phyloP scores from a whole-genome alignment of 2,888 invertebrate species.

The Idaea biselata region DNA sequence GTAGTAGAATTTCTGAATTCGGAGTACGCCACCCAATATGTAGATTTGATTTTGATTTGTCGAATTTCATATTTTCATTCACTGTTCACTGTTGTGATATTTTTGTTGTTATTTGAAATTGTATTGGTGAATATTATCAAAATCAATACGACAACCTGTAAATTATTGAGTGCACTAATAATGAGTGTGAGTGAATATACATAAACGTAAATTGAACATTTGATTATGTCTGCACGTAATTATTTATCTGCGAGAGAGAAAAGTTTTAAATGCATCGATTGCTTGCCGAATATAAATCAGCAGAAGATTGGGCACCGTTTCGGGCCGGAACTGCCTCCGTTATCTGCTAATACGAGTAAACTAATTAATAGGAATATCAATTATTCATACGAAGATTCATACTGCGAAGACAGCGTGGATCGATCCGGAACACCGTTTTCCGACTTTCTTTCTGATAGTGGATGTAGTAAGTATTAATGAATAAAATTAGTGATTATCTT shows the following conservation, averaged over 20 bases:
- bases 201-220: constrained; percentile 23
- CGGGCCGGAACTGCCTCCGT: constrained; percentile 54
- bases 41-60: not conserved
- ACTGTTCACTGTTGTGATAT: not conserved
- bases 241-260: constrained; percentile 68
- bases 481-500: not conserved
- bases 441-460: constrained; percentile 73
- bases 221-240: constrained; percentile 74
- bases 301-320: constrained; percentile 59
- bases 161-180: constrained; percentile 16
- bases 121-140: constrained; percentile 5
- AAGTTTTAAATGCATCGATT: constrained; percentile 63
- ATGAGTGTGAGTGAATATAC: constrained; percentile 25
- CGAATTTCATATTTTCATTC: not conserved
- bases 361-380: constrained; percentile 63
- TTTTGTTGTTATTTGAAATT: constrained; percentile 17
- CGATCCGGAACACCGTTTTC: constrained; percentile 68
- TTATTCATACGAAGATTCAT: constrained; percentile 58
- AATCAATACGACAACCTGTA: not conserved
- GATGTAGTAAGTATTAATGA: constrained; percentile 47
- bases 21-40: not conserved
- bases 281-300: constrained; percentile 64
- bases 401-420: constrained; percentile 48
- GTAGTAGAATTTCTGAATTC: not conserved
- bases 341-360: constrained; percentile 58